phyloP scores from a whole-genome alignment of 2,113 vertebrate species.

The Anser cygnoides region DNA sequence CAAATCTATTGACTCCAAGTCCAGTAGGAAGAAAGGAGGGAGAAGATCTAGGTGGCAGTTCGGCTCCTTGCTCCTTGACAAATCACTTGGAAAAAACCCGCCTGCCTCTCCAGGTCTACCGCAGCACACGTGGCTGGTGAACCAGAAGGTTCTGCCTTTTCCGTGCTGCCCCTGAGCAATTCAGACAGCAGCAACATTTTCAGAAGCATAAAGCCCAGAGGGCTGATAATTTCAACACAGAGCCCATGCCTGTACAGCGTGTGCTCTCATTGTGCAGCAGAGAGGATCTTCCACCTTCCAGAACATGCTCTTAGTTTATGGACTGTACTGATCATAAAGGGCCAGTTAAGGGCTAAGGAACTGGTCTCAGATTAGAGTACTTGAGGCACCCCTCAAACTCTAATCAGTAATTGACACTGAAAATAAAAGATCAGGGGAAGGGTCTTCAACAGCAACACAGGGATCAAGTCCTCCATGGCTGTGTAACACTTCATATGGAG shows the following conservation, averaged over 20 bases:
- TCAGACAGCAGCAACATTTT: background rate
- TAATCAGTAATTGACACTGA: background rate
- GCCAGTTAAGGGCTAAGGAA: background rate
- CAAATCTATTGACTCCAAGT: background rate
- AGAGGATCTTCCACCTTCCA: background rate
- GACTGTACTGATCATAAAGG: background rate
- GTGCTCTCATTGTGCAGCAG: background rate
- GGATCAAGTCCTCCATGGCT: background rate
- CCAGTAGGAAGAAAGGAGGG: background rate
- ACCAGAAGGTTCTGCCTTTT: background rate
- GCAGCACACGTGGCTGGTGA: fast-evolving
- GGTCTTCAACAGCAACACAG: background rate
- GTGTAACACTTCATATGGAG: background rate
- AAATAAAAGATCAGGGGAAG: background rate
- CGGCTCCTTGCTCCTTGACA: background rate
- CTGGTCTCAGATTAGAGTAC: background rate
- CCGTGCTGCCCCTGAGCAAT: background rate
- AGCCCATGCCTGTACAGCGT: fast-evolving
- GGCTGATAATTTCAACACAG: background rate
- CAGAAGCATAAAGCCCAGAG: background rate
- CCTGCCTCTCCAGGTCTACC: no score
- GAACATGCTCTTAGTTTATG: background rate
- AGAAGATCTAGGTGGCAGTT: background rate
- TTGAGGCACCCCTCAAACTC: background rate
- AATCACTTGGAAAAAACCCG: background rate